These are phyloP conservation scores for Paramormyrops hopkinsi DNA, from an alignment of 2,797 vertebrate genomes.

Conservation along the genomic window DNA sequence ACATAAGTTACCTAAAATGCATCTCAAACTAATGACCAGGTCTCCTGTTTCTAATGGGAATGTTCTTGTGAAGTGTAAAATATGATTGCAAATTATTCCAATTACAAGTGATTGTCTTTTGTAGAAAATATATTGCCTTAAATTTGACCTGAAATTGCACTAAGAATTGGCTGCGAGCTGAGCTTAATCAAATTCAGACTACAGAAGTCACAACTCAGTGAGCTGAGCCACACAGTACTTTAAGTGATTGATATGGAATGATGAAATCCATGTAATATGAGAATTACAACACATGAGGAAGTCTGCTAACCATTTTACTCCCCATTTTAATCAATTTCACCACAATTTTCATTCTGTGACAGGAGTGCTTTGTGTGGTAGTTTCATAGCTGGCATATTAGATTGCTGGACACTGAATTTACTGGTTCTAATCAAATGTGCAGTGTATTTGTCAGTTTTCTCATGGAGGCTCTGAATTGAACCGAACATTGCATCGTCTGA, in stretches of 20 bases:
- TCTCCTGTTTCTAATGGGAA: not conserved
- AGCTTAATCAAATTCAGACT: conserved; percentile 12
- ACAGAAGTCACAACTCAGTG: not conserved
- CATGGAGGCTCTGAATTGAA: not conserved
- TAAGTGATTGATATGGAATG: conserved; percentile 9
- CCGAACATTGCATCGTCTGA: not conserved
- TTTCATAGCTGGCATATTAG: not conserved
- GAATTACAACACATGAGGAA: not conserved
- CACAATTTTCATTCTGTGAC: not conserved
- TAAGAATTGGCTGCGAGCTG: conserved; percentile 28
- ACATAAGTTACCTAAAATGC: not conserved
- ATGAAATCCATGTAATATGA: conserved; percentile 1
- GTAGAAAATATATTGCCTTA: not conserved
- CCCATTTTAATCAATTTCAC: conserved; percentile 10
- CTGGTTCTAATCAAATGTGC: not conserved
- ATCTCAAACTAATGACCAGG: not conserved
- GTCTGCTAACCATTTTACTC: not conserved
- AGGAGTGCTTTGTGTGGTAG: not conserved
- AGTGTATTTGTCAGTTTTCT: not conserved
- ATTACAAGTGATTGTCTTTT: not conserved
- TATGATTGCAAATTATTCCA: not conserved
- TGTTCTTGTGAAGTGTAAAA: not conserved
- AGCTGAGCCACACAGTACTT: not conserved
- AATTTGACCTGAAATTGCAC: not conserved
- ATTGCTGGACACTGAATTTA: not conserved